Base-by-base conservation (phyloP, 2,888 invertebrate genomes). In the Noctua janthina region DNA sequence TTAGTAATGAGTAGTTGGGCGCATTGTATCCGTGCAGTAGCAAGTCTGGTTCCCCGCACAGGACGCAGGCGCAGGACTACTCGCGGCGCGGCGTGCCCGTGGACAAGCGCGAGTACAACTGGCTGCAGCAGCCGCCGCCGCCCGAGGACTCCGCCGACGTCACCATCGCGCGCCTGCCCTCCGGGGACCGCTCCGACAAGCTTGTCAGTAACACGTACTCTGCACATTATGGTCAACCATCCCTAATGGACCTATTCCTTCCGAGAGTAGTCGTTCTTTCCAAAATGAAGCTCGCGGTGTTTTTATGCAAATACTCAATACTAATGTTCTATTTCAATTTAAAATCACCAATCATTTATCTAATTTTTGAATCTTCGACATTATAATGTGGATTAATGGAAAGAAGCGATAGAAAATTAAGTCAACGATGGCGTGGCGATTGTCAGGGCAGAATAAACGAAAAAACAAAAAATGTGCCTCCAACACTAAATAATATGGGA, bases 81-180 rank as follows among this genome's bases (percentile, higher is more conserved):
- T 98, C 98, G 96, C 97, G 99, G 90, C 98, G 99, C 97, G 99
- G 99, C 88, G 97, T 99, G 91, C 99, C 99, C 15, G 97, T 99
- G 73, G 99, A 99, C 91, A 99, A 99, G 97, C 97, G 99, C 89
- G 99, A 99, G 95, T 99, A 99, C 96, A 99, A 99, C 97, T 99
- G 99, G 99, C 98, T 99, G 93, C 98, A 99, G 91, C 98, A 99
- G 94, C 99, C 99, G 80, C 99, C 99, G 85, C 99, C 99, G 79
- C 99, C 99, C 1, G 99, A 99, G 96, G 98, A 99, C 95, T 98
- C 98, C 93, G 98, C 98, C 3, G 99, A 98, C 94, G 98, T 98
- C 87, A 97, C 98, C 89, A 98, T 98, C 91, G 99, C 98, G 54
- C 96, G 99, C 85, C 97, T 99, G 92, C 99, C 99, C 76, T 98